Conservation (phyloP, 1,140 invertebrate genomes). For the Scaptodrosophila lebanonensis region DNA sequence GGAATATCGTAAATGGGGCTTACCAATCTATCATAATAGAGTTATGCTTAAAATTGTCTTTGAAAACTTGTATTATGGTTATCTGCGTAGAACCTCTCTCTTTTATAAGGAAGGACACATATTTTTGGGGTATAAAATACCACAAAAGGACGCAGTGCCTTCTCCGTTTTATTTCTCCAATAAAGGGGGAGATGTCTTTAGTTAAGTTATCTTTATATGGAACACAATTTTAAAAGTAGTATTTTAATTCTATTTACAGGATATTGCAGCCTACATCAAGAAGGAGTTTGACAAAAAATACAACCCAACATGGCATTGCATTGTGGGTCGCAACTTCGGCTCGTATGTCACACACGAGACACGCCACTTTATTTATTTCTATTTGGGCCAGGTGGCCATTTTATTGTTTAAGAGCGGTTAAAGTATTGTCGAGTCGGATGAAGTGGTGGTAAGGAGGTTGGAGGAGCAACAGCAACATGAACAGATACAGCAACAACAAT, state of each 20-base stretch:
- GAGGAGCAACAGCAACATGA: conserved; percentile 34
- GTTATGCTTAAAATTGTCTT: too few relatives aligned
- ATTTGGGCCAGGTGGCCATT: conserved; percentile 97
- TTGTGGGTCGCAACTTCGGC: conserved; percentile 95
- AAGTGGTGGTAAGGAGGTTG: conserved; percentile 69
- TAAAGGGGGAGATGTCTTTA: too few relatives aligned
- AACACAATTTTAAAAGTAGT: too few relatives aligned
- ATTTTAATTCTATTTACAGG: conserved; percentile 78
- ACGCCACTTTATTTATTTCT: conserved; percentile 98
- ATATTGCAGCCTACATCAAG: conserved; percentile 98
- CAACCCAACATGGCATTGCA: conserved; percentile 99
- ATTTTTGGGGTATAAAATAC: too few relatives aligned
- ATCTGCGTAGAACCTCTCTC: too few relatives aligned
- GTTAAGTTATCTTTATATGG: too few relatives aligned
- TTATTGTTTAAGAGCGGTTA: conserved; percentile 99
- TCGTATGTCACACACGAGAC: conserved; percentile 98
- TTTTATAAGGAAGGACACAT: too few relatives aligned
- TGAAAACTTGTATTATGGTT: too few relatives aligned
- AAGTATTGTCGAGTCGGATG: conserved; percentile 75
- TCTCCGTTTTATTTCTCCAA: too few relatives aligned
- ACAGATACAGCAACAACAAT: conserved; percentile 19
- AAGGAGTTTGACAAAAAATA: conserved; percentile 99
- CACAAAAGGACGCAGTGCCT: too few relatives aligned
- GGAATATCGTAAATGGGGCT: too few relatives aligned
- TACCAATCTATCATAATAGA: too few relatives aligned